Evolutionary conservation across 2,888 invertebrate species (phyloP), one percentile per base, ranked within the genome.

Genomic region (Notodonta dromedarius): DNA sequence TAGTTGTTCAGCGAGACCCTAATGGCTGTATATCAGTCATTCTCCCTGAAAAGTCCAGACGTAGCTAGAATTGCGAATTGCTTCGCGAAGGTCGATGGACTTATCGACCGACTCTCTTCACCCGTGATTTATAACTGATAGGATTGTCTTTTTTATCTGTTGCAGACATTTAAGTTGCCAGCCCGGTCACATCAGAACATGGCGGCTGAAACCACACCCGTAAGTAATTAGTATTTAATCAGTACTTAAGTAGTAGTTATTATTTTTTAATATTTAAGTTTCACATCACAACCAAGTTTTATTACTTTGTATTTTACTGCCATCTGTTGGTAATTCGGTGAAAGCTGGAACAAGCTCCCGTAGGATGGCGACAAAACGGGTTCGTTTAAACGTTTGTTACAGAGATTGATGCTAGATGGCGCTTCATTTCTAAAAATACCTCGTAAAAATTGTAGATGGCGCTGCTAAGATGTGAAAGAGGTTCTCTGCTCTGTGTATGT

Each of bases 191-290:
- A 76, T 70, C 71, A 74, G 77, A 65, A 65, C 70, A 91, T 90
- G 91, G 77, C 82, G 74, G 78, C 81, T 77, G 83, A 86, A 78
- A 86, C 86, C 85, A 86, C 88, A 91, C 87, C 89, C 89, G 92
- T 93, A 77, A 92, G 92, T 93, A 87, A 40, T 14, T 54, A 54
- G 39, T 35, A 5, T 39, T 54, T 54, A 54, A 14, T 16, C 9
- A 50, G 5, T 6, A 50, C 5, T 11, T 11, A 42, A 11, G 40
- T 40, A 42, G 42, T 46, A 1, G 1, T n/a, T n/a, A 50, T 50
- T 62, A 65, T 69, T 50, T n/a, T 66, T 67, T 59, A 60, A 58
- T 56, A 61, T 48, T 63, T 70, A 72, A 68, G 67, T 60, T 79
- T 71, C 78, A 79, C 80, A 83, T 88, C 85, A 86, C 84, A 87